These are phyloP conservation scores for Drosophila nr. medialis DNA, from an alignment of 2,888 invertebrate genomes.

Conservation along the genomic window DNA sequence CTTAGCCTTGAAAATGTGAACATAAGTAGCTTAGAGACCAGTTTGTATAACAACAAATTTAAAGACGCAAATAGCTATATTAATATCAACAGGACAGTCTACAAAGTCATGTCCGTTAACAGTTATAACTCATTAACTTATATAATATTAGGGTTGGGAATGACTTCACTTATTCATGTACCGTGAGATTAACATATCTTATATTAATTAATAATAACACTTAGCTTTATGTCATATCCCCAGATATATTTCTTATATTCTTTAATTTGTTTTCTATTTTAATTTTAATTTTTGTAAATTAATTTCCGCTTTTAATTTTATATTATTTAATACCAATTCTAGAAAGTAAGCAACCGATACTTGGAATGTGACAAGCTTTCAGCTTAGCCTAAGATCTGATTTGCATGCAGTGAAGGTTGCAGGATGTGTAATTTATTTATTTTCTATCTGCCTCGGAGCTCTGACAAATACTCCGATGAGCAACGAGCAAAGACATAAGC, in stretches of 20 bases:
- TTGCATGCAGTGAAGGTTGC: background rate
- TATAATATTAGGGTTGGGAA: background rate
- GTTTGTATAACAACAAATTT: background rate
- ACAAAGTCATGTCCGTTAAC: background rate
- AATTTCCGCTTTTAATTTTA: background rate
- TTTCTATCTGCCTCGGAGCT: background rate
- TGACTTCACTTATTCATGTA: background rate
- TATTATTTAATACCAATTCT: background rate
- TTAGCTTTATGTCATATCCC: background rate
- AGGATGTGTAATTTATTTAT: background rate
- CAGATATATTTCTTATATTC: background rate
- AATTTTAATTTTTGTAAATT: background rate
- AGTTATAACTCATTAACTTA: background rate
- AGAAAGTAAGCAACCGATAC: background rate
- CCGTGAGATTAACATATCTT: background rate
- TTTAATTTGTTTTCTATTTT: background rate
- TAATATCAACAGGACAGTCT: background rate
- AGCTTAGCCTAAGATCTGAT: background rate
- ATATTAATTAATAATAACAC: background rate
- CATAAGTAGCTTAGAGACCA: background rate
- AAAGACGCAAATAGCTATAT: background rate
- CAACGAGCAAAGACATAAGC: conserved; percentile 6
- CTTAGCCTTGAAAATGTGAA: background rate
- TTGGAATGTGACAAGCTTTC: background rate
- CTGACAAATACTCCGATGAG: conserved; percentile 8